Evolutionary conservation across 2,797 vertebrate genomes (phyloP).

Genomic region (Phoeniculus purpureus): DNA sequence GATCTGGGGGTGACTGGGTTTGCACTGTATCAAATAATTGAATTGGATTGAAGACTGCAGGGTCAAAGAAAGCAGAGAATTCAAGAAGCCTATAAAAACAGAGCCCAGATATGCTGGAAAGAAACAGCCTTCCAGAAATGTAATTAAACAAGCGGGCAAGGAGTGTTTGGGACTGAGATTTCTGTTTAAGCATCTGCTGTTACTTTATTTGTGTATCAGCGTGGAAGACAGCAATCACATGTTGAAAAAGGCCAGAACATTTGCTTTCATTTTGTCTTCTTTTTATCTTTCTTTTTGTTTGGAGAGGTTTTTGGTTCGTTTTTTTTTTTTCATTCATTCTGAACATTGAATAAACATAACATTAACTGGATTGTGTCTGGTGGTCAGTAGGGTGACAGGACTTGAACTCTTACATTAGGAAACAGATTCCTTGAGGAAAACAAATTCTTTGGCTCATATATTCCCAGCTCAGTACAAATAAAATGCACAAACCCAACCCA

Average conservation of each 20-base stretch:
- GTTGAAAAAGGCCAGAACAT: not conserved
- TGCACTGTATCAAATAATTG: not conserved
- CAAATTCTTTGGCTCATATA: not conserved
- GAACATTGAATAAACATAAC: slow-evolving; percentile 5
- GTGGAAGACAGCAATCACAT: not conserved
- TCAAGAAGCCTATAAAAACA: not conserved
- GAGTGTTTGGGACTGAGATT: slow-evolving; percentile 29
- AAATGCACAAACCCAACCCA: not conserved
- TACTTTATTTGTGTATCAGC: slow-evolving; percentile 31
- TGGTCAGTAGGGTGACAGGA: not conserved
- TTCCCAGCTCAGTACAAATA: not conserved
- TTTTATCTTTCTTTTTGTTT: not conserved
- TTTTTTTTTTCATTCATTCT: not conserved
- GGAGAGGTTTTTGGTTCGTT: not conserved
- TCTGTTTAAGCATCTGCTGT: slow-evolving; percentile 41
- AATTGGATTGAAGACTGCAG: not conserved
- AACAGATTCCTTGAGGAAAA: not conserved
- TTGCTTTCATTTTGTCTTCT: not conserved
- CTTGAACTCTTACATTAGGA: not conserved
- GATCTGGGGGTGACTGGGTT: not conserved
- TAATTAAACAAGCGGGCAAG: slow-evolving; percentile 52
- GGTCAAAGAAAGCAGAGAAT: not conserved
- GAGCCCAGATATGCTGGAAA: not conserved
- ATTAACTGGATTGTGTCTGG: not conserved
- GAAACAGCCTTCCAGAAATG: slow-evolving; percentile 38